Evolutionary conservation across 2,888 invertebrate species (phyloP), one percentile per base, ranked within the genome.

Genomic region (Allacma fusca): DNA sequence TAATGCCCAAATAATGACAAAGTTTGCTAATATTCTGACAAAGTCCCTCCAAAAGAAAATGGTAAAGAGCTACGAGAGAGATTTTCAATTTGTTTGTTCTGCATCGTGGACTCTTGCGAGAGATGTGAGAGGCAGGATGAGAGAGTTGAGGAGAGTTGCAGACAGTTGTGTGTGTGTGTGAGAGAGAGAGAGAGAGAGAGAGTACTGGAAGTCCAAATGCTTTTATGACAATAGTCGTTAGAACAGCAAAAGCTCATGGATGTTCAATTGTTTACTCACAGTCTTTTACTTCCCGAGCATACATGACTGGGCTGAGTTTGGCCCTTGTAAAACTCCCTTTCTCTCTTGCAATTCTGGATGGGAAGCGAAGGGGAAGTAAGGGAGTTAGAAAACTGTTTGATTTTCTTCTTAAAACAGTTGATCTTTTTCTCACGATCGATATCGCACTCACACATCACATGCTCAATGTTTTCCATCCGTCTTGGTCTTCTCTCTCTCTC

Each of bases 401-500:
- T 78, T 78, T 80, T 80, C 80, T 78, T 78, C 80, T 80, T 78
- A 80, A 76, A 80, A 78, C 80, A 80, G 80, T 80, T 80, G 80
- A 78, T 80, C 80, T 76, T 80, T 73, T 80, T 76, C 79, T 79
- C 79, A 79, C 74, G 79, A 72, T 77, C 72, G 62, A 77, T 77
- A 72, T 67, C 21, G 26, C 50, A 43, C 67, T n/a, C 71, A 50
- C 12, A 26, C 23, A 7, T 43, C 68, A 67, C 67, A 29, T 1
- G n/a, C n/a, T n/a, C n/a, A n/a, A n/a, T n/a, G n/a, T n/a, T n/a
- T n/a, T n/a, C n/a, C n/a, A n/a, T n/a, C n/a, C n/a, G 2, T 19
- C 67, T 9, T 29, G 12, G 4, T 16, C 16, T 5, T 57, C 57
- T 57, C 62, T 21, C 13, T 26, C 21, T 62, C n/a, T 62, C 21